Conservation (phyloP, 2,888 invertebrate species). For the Furcula furcula region DNA sequence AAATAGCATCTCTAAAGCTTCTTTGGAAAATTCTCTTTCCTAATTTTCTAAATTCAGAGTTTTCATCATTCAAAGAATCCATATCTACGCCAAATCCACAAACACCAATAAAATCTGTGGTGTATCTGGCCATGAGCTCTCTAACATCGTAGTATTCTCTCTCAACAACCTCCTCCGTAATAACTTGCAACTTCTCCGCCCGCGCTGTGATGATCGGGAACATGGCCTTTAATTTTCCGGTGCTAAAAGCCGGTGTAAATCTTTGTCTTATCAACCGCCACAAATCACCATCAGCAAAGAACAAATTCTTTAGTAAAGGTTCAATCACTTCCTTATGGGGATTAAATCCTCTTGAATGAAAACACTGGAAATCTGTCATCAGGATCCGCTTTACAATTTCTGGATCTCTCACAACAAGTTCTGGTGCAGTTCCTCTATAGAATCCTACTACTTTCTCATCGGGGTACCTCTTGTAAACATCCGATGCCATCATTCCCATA, state of each 20-base stretch:
- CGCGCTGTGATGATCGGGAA: slow-evolving; percentile 65
- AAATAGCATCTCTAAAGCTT: slow-evolving; percentile 46
- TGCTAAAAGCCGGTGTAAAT: slow-evolving; percentile 66
- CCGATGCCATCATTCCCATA: slow-evolving; percentile 58
- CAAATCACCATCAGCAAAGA: slow-evolving; percentile 65
- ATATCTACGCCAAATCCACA: slow-evolving; percentile 70
- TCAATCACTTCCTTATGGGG: slow-evolving; percentile 58
- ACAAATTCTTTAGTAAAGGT: slow-evolving; percentile 62
- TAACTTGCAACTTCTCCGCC: slow-evolving; percentile 57
- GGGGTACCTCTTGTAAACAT: slow-evolving; percentile 57
- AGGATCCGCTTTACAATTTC: slow-evolving; percentile 61
- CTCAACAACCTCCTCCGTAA: slow-evolving; percentile 48
- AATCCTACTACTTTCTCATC: slow-evolving; percentile 65
- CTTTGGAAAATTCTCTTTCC: slow-evolving; percentile 63
- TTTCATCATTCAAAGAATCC: slow-evolving; percentile 58
- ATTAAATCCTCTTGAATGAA: slow-evolving; percentile 58
- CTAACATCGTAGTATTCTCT: slow-evolving; percentile 56
- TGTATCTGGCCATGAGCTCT: slow-evolving; percentile 70
- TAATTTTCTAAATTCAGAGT: slow-evolving; percentile 61
- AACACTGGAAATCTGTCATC: slow-evolving; percentile 56
- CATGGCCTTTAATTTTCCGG: slow-evolving; percentile 67
- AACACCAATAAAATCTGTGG: slow-evolving; percentile 68
- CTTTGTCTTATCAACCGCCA: slow-evolving; percentile 65
- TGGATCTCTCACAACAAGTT: slow-evolving; percentile 63
- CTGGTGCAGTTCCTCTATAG: slow-evolving; percentile 52